phyloP scores from a whole-genome alignment of 1,140 invertebrate genomes.

The Bombus turneri region DNA sequence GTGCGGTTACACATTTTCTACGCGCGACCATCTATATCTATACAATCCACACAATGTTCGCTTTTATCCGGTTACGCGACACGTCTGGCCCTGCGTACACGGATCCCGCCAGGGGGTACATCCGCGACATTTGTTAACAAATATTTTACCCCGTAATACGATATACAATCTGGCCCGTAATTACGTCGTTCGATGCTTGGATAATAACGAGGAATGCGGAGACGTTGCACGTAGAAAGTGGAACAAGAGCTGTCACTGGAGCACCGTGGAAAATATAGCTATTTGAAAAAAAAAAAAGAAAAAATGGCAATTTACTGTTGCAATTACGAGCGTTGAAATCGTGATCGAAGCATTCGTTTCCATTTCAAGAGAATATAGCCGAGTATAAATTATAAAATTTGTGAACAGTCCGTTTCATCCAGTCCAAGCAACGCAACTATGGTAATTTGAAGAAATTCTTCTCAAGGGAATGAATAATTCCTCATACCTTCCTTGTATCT shows the following conservation, averaged over 20 bases:
- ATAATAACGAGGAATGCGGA: slow-evolving; percentile 35
- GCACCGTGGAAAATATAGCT: neutral
- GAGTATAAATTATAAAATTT: neutral
- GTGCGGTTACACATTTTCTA: slow-evolving; percentile 58
- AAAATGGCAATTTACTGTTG: neutral
- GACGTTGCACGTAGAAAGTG: neutral
- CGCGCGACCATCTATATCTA: neutral
- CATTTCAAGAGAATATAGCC: neutral
- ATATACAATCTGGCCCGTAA: slow-evolving; percentile 57
- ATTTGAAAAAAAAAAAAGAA: neutral
- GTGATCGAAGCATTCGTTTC: neutral
- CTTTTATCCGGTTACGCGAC: slow-evolving; percentile 57
- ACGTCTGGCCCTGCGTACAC: slow-evolving; percentile 48
- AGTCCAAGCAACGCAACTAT: neutral
- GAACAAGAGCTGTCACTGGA: neutral
- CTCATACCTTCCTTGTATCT: neutral
- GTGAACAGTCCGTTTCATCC: neutral
- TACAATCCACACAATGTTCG: slow-evolving; percentile 53
- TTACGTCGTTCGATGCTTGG: slow-evolving; percentile 37
- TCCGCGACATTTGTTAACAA: slow-evolving; percentile 72
- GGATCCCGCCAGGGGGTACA: slow-evolving; percentile 39
- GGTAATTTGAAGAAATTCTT: neutral
- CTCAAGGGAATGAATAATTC: neutral
- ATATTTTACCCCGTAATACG: slow-evolving; percentile 75
- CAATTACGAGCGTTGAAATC: neutral